A percentile compares a stretch with the other conserved stretches of the same genome.
Conservation (phyloP, 2,888 invertebrate genomes). For the Branchinecta sandiegonensis region DNA sequence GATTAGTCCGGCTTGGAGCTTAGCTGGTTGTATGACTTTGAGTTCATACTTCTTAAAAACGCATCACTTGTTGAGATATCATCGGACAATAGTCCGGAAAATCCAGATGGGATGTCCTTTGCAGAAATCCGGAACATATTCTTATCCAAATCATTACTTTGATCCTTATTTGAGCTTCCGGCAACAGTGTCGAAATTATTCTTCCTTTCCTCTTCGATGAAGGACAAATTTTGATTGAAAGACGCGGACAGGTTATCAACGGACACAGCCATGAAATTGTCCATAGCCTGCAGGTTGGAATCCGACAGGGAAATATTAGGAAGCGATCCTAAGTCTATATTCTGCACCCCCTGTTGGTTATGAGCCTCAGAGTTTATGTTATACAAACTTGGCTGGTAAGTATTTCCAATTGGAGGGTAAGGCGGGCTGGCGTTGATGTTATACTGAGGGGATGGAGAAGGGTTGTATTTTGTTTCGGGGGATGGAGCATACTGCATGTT, state of each 20-base stretch:
- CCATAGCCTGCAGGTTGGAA: conserved; percentile 1
- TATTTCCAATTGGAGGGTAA: not conserved
- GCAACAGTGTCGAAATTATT: conserved; percentile 6
- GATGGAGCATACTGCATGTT: conserved; percentile 7
- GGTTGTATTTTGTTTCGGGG: conserved; percentile 11
- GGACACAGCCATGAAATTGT: not conserved
- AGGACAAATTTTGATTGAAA: conserved; percentile 9
- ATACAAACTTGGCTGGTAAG: conserved; percentile 4
- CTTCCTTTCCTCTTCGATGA: conserved; percentile 7
- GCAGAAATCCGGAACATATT: conserved; percentile 2
- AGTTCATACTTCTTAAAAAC: not conserved
- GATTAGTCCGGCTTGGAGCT: not conserved
- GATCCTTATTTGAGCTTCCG: not conserved
- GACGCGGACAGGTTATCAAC: conserved; percentile 15
- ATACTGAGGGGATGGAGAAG: conserved; percentile 5
- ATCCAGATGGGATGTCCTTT: not conserved
- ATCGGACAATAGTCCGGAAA: not conserved
- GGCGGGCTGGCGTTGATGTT: conserved; percentile 4
- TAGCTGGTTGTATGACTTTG: not conserved
- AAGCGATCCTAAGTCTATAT: not conserved
- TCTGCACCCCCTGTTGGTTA: not conserved
- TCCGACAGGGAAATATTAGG: not conserved
- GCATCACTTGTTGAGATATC: not conserved
- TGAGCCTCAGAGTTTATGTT: not conserved
- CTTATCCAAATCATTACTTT: conserved; percentile 12